These are phyloP conservation scores for Odontophorus gujanensis DNA, from an alignment of 2,113 vertebrate species.

Conservation along the genomic window DNA sequence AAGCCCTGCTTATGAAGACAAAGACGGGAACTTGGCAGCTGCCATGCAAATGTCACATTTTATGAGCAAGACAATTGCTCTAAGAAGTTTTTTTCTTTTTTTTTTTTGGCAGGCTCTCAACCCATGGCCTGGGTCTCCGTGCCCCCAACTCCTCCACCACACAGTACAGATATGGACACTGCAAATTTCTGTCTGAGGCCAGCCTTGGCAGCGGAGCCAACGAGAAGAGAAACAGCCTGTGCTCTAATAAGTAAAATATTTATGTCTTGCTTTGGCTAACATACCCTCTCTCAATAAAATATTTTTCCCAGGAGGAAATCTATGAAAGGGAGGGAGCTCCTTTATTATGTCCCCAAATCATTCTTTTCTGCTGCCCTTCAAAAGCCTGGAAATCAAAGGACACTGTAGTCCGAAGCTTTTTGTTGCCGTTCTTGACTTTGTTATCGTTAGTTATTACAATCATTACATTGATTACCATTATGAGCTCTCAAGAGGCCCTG, in stretches of 20 bases:
- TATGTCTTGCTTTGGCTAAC: conserved; percentile 65
- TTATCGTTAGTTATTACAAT: conserved; percentile 51
- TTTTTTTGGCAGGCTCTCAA: conserved; percentile 18
- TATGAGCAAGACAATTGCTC: conserved; percentile 7
- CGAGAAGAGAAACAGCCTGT: conserved; percentile 58
- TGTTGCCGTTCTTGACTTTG: conserved; percentile 27
- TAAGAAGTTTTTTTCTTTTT: background rate
- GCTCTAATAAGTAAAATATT: conserved; percentile 75
- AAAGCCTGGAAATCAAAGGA: conserved; percentile 31
- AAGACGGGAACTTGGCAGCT: background rate
- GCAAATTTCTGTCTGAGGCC: conserved; percentile 39
- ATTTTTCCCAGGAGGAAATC: conserved; percentile 62
- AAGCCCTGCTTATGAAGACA: conserved; percentile 28
- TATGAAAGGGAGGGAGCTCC: conserved; percentile 8
- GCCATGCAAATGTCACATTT: conserved; percentile 19
- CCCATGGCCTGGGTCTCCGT: background rate
- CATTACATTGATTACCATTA: conserved; percentile 56
- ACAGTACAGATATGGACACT: conserved; percentile 34
- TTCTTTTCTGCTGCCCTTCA: conserved; percentile 11
- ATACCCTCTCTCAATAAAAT: conserved; percentile 61
- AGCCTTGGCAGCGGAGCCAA: conserved; percentile 40
- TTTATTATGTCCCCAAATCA: conserved; percentile 35
- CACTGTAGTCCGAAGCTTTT: background rate
- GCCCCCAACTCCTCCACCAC: background rate
- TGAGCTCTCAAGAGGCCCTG: background rate